Percentiles rank a stretch among this genome's conserved stretches.
Conservation (phyloP, 2,113 vertebrate genomes). For the Megatriorchis doriae region DNA sequence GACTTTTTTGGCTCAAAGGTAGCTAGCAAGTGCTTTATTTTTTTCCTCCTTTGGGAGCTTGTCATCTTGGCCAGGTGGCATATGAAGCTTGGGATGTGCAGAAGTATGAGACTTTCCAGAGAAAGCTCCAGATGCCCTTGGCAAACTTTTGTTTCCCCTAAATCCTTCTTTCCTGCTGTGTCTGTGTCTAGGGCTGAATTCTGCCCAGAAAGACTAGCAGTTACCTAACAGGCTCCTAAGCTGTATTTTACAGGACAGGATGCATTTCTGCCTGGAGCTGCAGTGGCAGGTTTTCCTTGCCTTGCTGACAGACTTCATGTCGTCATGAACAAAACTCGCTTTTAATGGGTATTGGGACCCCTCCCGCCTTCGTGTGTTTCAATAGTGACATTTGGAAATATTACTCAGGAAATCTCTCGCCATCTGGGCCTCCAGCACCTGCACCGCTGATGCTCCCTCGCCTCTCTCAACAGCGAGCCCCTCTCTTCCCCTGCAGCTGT, state of each 20-base stretch:
- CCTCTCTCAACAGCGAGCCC: not conserved
- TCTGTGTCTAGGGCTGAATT: not conserved
- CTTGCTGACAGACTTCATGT: not conserved
- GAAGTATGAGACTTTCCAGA: not conserved
- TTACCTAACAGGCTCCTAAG: not conserved
- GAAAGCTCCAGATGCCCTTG: not conserved
- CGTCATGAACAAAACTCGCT: not conserved
- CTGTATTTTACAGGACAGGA: not conserved
- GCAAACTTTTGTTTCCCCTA: not conserved
- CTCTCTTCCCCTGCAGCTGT: not conserved
- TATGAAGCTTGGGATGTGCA: not conserved
- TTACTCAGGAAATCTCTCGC: not conserved
- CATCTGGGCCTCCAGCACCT: constrained; percentile 11
- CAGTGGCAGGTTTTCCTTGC: not conserved
- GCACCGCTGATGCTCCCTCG: not conserved
- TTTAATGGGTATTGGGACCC: not conserved
- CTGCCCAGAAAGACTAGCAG: not conserved
- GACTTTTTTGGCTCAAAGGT: not conserved
- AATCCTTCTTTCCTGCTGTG: not conserved
- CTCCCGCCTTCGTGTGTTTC: not conserved
- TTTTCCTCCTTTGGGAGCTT: not conserved
- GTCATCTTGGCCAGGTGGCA: not conserved
- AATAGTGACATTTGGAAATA: not conserved
- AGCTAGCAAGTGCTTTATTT: not conserved
- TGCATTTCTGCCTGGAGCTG: not conserved